phyloP scores from a whole-genome alignment of 1,140 invertebrate species.

The Halictus rubicundus region DNA sequence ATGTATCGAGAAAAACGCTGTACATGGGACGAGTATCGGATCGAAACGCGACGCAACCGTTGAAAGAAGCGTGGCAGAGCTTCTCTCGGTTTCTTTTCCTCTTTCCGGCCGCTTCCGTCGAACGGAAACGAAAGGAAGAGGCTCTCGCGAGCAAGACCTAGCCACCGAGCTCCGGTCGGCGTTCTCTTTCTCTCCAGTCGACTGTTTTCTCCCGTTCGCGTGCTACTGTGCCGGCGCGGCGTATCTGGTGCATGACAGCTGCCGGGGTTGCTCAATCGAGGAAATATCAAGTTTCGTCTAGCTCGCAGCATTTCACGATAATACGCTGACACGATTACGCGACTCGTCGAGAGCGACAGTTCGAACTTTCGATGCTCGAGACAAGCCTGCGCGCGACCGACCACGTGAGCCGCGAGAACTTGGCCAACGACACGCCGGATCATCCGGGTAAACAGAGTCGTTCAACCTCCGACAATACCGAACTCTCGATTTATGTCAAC shows the following conservation, averaged over 20 bases:
- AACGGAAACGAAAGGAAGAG: slow-evolving; percentile 70
- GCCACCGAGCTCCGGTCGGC: too few species aligned
- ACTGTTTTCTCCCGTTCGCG: slow-evolving; percentile 24
- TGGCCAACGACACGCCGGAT: too few species aligned
- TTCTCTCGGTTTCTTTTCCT: too few species aligned
- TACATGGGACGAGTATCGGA: too few species aligned
- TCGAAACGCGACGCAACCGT: slow-evolving; percentile 36
- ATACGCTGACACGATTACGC: slow-evolving; percentile 37
- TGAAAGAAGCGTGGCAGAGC: slow-evolving; percentile 24
- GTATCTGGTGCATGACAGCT: slow-evolving; percentile 74
- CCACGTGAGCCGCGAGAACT: too few species aligned
- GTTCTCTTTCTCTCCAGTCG: slow-evolving; percentile 15
- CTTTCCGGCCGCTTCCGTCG: slow-evolving; percentile 1
- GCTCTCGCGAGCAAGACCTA: background rate
- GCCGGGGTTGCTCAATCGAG: slow-evolving; percentile 71
- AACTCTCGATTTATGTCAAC: too few species aligned
- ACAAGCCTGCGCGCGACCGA: background rate
- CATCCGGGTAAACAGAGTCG: too few species aligned
- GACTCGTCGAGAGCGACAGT: slow-evolving; percentile 35
- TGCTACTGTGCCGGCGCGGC: slow-evolving; percentile 48
- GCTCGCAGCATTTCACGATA: slow-evolving; percentile 50
- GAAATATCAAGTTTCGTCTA: slow-evolving; percentile 74
- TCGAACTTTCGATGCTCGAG: slow-evolving; percentile 23
- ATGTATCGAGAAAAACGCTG: too few species aligned
- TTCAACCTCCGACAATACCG: too few species aligned